phyloP scores from a whole-genome alignment of 2,113 vertebrate genomes.

The Mandrillus leucophaeus region DNA sequence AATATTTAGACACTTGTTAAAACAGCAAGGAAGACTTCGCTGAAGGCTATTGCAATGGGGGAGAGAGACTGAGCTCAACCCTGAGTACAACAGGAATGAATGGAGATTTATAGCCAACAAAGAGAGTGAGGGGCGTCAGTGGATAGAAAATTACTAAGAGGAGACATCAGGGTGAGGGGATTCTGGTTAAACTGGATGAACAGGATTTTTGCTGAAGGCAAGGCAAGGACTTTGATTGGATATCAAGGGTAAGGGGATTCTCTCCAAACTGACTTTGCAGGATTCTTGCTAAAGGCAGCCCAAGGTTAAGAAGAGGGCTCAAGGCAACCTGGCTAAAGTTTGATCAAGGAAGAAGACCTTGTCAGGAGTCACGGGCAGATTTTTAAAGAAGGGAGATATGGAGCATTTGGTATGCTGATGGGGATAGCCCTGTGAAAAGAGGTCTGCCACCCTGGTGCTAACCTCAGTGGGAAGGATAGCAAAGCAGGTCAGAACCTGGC shows the following conservation, averaged over 20 bases:
- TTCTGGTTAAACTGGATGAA: background rate
- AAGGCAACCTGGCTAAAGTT: background rate
- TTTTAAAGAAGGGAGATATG: background rate
- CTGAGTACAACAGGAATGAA: too few relatives aligned
- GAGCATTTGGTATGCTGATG: rapidly evolving
- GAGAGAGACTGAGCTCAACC: background rate
- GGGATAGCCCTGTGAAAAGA: background rate
- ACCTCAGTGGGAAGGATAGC: background rate
- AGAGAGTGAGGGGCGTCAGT: background rate
- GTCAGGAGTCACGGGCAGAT: background rate
- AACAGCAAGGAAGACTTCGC: background rate
- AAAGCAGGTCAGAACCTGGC: rapidly evolving
- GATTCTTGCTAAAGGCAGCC: background rate
- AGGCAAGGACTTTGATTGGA: background rate
- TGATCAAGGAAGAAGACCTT: background rate
- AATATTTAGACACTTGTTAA: background rate
- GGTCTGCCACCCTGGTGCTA: background rate
- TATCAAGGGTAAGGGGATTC: background rate
- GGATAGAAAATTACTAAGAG: background rate
- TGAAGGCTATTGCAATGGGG: background rate
- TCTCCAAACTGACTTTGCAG: background rate
- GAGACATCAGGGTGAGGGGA: background rate
- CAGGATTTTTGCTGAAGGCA: background rate
- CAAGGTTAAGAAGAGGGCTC: background rate
- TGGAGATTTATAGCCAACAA: background rate